Percentiles rank a stretch among this genome's conserved stretches.
These are phyloP conservation scores for Drosophila pseudotalamancana DNA, from an alignment of 2,888 invertebrate genomes.

Conservation along the genomic window DNA sequence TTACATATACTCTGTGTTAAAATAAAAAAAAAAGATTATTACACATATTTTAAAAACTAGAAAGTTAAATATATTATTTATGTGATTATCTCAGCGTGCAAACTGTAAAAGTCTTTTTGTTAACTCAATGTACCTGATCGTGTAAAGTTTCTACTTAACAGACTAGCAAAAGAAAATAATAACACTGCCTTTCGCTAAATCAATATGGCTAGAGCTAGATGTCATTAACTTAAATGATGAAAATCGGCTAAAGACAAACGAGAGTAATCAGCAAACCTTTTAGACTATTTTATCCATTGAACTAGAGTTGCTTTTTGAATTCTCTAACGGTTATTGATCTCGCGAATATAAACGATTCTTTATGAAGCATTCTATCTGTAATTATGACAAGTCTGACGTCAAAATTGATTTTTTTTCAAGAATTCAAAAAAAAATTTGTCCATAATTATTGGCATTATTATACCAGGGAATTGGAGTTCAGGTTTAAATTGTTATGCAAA, in stretches of 20 bases:
- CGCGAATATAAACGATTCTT: too few species aligned
- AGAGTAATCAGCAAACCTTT: slow-evolving; percentile 2
- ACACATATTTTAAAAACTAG: slow-evolving; percentile 1
- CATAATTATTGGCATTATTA: too few species aligned
- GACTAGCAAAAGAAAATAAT: neutral
- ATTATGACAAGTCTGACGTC: too few species aligned
- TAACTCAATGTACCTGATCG: neutral
- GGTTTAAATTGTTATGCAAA: too few species aligned
- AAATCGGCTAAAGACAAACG: slow-evolving; percentile 1
- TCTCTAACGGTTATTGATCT: neutral
- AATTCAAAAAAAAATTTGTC: too few species aligned
- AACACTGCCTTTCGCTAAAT: slow-evolving; percentile 19
- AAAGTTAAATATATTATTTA: neutral
- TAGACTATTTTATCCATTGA: neutral
- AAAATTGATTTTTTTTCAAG: too few species aligned
- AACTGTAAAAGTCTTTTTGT: neutral
- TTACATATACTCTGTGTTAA: neutral
- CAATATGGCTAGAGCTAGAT: slow-evolving; percentile 8
- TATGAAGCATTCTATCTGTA: too few species aligned
- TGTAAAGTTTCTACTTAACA: neutral
- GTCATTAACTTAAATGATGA: neutral
- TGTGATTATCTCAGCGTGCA: slow-evolving; percentile 2
- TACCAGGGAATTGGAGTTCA: too few species aligned
- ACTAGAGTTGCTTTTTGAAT: neutral
- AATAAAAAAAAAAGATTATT: neutral